Evolutionary conservation across 2,888 invertebrate species (phyloP).

Genomic region (Acronicta psi): DNA sequence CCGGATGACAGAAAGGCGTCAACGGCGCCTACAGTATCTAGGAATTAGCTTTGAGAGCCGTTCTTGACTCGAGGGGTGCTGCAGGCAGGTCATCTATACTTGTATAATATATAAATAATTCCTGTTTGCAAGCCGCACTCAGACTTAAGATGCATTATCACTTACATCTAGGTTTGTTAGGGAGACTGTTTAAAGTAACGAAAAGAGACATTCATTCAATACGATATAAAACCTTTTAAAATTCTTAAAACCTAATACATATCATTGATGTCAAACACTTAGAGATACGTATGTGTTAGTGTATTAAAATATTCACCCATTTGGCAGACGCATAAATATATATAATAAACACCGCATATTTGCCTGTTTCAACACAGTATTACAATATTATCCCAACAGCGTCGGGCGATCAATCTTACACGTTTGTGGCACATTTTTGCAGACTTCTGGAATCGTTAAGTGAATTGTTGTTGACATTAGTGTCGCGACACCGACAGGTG

Average conservation of each 20-base stretch:
- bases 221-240: no score
- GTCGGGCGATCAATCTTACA: conserved; percentile 11
- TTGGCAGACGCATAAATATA: conserved; percentile 27
- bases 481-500: conserved; percentile 8
- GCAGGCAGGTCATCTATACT: conserved; percentile 50
- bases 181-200: no score
- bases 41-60: conserved; percentile 71
- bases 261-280: no score
- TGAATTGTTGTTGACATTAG: conserved; percentile 9
- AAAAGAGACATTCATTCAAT: no score
- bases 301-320: no score
- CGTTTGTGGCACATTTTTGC: neutral
- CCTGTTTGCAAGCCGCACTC: conserved; percentile 12
- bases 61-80: conserved; percentile 58
- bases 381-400: no score
- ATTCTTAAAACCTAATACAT: no score
- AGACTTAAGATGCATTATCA: neutral
- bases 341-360: no score
- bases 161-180: neutral
- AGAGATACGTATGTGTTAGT: no score
- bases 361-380: neutral
- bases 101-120: conserved; percentile 31
- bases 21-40: conserved; percentile 68
- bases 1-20: conserved; percentile 79
- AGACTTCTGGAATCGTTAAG: conserved; percentile 2